phyloP scores from a whole-genome alignment of 2,113 vertebrate species.

The Montifringilla adamsi region DNA sequence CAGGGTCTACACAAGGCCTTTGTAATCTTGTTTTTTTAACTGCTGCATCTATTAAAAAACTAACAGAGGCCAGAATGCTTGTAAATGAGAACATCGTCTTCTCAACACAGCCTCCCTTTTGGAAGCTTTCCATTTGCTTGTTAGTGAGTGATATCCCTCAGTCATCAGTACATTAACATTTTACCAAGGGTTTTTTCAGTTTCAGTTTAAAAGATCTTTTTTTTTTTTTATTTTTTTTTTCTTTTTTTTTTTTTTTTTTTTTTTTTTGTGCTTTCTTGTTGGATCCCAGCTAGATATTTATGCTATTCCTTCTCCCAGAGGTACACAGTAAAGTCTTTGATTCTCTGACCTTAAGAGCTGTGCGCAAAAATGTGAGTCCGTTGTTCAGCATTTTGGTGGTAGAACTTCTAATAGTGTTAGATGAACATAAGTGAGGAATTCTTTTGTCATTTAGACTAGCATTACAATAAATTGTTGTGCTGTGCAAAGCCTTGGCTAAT shows the following conservation, averaged over 20 bases:
- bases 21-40: constrained; percentile 55
- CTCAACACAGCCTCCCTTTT: not conserved
- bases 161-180: not conserved
- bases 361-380: not conserved
- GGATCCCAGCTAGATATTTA: not conserved
- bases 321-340: not conserved
- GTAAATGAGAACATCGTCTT: constrained; percentile 23
- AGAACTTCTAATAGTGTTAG: not conserved
- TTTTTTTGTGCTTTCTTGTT: not conserved
- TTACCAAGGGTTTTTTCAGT: not conserved
- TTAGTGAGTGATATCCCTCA: constrained; percentile 16
- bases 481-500: not conserved
- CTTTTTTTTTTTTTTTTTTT: not conserved
- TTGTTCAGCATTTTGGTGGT: not conserved
- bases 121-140: constrained; percentile 15
- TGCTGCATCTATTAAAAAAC: constrained; percentile 20
- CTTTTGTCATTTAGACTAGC: not conserved
- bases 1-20: not conserved
- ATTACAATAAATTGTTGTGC: not conserved
- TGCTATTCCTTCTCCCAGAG: not conserved
- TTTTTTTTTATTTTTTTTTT: not conserved
- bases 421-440: not conserved
- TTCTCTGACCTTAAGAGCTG: not conserved
- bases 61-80: constrained; percentile 21
- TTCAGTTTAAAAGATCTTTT: not conserved